These are phyloP conservation scores for Ceratina japonica DNA, from an alignment of 1,140 invertebrate species.

Conservation along the genomic window DNA sequence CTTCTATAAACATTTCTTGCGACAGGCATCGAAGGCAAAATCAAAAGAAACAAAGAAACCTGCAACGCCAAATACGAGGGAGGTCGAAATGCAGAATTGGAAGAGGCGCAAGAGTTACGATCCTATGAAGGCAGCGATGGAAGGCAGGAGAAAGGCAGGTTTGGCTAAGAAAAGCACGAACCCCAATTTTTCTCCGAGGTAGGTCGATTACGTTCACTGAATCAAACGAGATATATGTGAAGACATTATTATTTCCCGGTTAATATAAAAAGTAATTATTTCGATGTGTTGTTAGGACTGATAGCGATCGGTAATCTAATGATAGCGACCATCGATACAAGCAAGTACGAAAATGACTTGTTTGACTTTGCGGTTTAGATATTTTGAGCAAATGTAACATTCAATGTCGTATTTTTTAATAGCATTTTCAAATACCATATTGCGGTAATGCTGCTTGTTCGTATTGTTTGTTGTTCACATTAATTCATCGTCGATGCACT, in stretches of 20 bases:
- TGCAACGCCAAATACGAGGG: conserved; percentile 82
- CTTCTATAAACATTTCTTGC: neutral
- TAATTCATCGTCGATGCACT: conserved; percentile 27
- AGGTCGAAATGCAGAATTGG: conserved; percentile 95
- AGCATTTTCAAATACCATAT: conserved; percentile 32
- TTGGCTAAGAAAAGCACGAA: conserved; percentile 65
- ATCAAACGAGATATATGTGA: conserved; percentile 8
- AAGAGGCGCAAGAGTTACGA: conserved; percentile 94
- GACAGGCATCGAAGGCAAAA: conserved; percentile 56
- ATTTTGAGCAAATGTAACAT: conserved; percentile 20
- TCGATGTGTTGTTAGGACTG: conserved; percentile 68
- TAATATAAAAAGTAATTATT: conserved; percentile 59
- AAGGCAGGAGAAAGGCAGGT: conserved; percentile 83
- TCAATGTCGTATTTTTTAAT: neutral
- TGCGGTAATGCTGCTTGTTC: conserved; percentile 38
- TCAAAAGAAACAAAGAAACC: conserved; percentile 78
- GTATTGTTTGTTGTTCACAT: conserved; percentile 36
- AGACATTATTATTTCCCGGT: conserved; percentile 19
- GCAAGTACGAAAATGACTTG: conserved; percentile 62
- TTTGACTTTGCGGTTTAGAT: conserved; percentile 57
- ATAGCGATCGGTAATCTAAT: conserved; percentile 71
- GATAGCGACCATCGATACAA: conserved; percentile 63
- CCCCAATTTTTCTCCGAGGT: conserved; percentile 68
- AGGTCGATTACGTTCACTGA: conserved; percentile 1
- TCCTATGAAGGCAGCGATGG: conserved; percentile 91